Base-by-base conservation (phyloP, 2,113 vertebrate species). In the Oreotragus oreotragus region DNA sequence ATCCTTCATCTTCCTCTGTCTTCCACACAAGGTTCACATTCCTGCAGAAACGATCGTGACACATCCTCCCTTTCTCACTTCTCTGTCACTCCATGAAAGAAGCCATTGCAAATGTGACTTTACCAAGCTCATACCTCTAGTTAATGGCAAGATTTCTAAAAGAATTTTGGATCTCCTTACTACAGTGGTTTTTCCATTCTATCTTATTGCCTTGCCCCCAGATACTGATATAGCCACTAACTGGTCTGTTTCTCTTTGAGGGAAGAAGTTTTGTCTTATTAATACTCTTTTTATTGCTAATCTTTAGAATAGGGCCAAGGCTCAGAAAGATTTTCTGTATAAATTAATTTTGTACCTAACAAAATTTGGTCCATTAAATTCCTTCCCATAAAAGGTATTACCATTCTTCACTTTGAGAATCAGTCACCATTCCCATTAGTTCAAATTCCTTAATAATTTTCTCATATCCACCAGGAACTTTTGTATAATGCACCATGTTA, bases 331-430 rank as follows among this genome's bases (percentile, higher is more conserved):
- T 33, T 66, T 92, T 92, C 55, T 81, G 43, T 95, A 5, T 30
- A 88, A 81, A 60, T 94, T 81, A 84, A 76, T 96, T 88, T 97
- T 91, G 25, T 21, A 36, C 21, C 66, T 83, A 90, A 66, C 27
- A 85, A 64, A 86, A 79, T 86, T 36, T 55, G n/a, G 19, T 66
- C 58, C 66, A 84, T 96, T 96, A 88, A 94, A 91, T 88, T 90
- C 51, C 45, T 91, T 88, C 25, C 30, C 21, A 73, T 39, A 62
- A 90, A 93, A 94, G 7, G 33, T n/a, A 92, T 39, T 81, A 19
- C 15, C 43, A 88, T 47, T 84, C 45, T 93, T 89, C 14, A 45
- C 30, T 87, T 95, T 23, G 45, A 58, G 87, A 93, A 83, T 89
- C 70, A 77, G 17, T 76, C 62, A 83, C 28, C 36, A 60, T 49